Percentiles rank a stretch among this genome's conserved stretches.
phyloP scores from a whole-genome alignment of 1,140 invertebrate species.

The Macrocentrus cingulum region DNA sequence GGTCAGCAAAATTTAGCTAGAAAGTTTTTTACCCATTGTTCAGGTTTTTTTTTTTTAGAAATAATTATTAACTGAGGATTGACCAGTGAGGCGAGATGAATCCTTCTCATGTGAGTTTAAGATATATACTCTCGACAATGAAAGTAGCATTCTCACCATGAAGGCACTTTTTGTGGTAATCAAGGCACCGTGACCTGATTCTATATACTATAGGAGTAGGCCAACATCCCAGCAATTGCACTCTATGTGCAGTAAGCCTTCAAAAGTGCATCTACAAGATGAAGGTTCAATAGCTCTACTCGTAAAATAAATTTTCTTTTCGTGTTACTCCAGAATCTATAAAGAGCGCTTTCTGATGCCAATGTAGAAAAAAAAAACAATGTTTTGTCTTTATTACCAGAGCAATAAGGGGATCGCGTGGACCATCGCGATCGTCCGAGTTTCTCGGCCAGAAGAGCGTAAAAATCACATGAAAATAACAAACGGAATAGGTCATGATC shows the following conservation, averaged over 20 bases:
- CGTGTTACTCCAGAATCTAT: not conserved
- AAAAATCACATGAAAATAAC: constrained; percentile 36
- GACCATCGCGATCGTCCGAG: constrained; percentile 17
- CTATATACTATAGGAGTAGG: constrained; percentile 47
- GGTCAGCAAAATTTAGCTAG: constrained; percentile 26
- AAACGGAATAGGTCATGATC: not conserved
- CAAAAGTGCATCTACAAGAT: not conserved
- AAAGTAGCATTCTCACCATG: constrained; percentile 46
- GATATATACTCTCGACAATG: constrained; percentile 44
- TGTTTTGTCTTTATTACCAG: not conserved
- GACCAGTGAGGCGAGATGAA: not conserved
- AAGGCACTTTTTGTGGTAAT: constrained; percentile 48
- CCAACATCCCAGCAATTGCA: constrained; percentile 34
- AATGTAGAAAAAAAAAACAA: not conserved
- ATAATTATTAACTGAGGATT: not conserved
- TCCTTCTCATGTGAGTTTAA: constrained; percentile 10
- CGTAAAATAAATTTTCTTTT: constrained; percentile 3
- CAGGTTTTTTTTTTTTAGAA: not conserved
- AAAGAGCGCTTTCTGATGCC: not conserved
- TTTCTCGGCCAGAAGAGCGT: constrained; percentile 50
- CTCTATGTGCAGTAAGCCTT: not conserved
- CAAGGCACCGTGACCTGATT: constrained; percentile 48
- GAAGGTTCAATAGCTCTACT: not conserved
- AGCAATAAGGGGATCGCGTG: not conserved
- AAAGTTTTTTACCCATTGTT: constrained; percentile 25